Percentiles rank a stretch among this genome's conserved stretches.
Conservation (phyloP, 2,888 invertebrate species). For the Apotomis turbidana region DNA sequence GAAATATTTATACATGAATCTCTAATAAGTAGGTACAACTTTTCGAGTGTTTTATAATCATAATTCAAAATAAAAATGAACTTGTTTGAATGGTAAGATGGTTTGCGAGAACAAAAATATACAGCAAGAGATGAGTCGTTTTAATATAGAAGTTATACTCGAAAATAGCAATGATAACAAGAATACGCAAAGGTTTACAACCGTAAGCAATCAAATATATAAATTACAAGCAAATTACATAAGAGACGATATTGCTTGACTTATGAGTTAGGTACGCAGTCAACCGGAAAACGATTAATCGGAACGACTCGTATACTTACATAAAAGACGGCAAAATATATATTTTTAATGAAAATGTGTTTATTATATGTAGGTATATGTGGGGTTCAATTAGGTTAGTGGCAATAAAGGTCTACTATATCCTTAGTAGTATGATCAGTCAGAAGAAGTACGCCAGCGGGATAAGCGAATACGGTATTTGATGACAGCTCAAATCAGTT, state of each 20-base stretch:
- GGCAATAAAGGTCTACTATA: too few relatives aligned
- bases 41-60: too few relatives aligned
- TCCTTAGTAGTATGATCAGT: too few relatives aligned
- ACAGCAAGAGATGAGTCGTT: not conserved
- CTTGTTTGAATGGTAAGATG: not conserved
- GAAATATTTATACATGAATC: not conserved
- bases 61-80: too few relatives aligned
- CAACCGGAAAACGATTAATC: slow-evolving; percentile 10
- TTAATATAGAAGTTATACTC: slow-evolving; percentile 1
- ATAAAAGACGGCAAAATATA: not conserved
- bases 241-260: slow-evolving; percentile 43
- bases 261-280: slow-evolving; percentile 8
- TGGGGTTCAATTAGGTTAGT: too few relatives aligned
- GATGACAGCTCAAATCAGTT: too few relatives aligned
- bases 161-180: slow-evolving; percentile 44
- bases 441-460: too few relatives aligned
- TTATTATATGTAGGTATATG: too few relatives aligned
- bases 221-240: slow-evolving; percentile 40
- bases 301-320: not conserved
- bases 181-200: slow-evolving; percentile 67
- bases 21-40: too few relatives aligned
- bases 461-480: too few relatives aligned
- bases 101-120: not conserved
- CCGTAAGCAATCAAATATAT: slow-evolving; percentile 64
- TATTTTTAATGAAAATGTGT: too few relatives aligned